Evolutionary conservation across 2,888 invertebrate species (phyloP), one percentile per base, ranked within the genome.

Genomic region (Meteorus colon): DNA sequence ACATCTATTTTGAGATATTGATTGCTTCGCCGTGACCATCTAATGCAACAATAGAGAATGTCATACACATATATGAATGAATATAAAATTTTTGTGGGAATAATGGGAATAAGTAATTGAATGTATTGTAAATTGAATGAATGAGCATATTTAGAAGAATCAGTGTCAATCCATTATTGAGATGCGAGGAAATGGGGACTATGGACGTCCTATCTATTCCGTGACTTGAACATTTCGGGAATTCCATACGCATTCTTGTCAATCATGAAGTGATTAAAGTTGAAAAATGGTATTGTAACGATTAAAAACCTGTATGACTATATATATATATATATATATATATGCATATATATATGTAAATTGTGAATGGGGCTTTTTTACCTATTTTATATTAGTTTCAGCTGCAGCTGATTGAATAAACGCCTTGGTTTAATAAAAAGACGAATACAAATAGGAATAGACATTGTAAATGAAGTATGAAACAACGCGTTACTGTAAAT

Each of bases 361-460:
- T n/a, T n/a, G 84, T 85, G 85, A 86, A 83, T 51, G 29, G 82
- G 85, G 83, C 82, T 85, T 85, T 86, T 86, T 86, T 84, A 86
- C 81, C 84, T 86, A 86, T 85, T 85, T 85, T 85, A 85, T 85
- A 86, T 83, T 83, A 85, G 84, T 82, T 85, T 82, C 85, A 51
- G 27, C 24, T 45, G 19, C 10, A 68, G 55, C n/a, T 84, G 79
- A 80, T 83, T 77, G 80, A 79, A 75, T 69, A 48, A 16, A 16
- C 16, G 48, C 48, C 48, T 48, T 48, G 48, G 14, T 60, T 45
- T 16, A 63, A 60, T 45, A 24, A 27, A n/a, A 16, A 48, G 62
- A 48, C 59, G 77, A 76, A 73, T 66, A 70, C 70, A 37, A 31
- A 78, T 79, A 74, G 66, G 69, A 77, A 73, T 74, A 69, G 48